phyloP scores from a whole-genome alignment of 2,113 vertebrate species.

The Xerus inauris region DNA sequence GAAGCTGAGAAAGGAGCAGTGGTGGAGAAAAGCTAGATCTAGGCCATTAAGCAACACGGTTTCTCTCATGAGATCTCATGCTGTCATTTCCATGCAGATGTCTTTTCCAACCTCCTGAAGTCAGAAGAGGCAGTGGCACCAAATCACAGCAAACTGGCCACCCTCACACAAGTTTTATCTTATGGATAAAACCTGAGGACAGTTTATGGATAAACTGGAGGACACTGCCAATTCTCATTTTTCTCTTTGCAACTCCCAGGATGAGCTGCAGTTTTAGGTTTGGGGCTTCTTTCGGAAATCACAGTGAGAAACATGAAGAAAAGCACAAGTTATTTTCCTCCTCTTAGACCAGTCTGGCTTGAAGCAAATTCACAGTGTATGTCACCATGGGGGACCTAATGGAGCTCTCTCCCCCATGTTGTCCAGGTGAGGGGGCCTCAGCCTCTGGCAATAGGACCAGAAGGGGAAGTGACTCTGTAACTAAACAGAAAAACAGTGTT shows the following conservation, averaged over 20 bases:
- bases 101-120: conserved; percentile 19
- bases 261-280: background rate
- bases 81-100: conserved; percentile 68
- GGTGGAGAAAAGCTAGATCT: conserved; percentile 28
- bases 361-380: background rate
- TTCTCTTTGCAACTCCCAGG: background rate
- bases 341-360: background rate
- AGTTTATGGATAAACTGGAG: background rate
- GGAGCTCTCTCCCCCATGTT: background rate
- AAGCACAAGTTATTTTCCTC: background rate
- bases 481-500: background rate
- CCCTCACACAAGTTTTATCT: background rate
- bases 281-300: conserved; percentile 28
- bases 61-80: conserved; percentile 56
- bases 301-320: background rate
- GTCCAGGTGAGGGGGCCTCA: background rate
- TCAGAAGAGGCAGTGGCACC: background rate
- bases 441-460: background rate
- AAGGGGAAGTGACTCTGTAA: conserved; percentile 24
- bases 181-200: background rate
- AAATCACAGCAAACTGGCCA: background rate
- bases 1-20: background rate
- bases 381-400: background rate
- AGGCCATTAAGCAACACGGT: conserved; percentile 60
- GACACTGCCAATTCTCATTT: background rate